phyloP scores from a whole-genome alignment of 2,797 vertebrate genomes.

The Luscinia megarhynchos region DNA sequence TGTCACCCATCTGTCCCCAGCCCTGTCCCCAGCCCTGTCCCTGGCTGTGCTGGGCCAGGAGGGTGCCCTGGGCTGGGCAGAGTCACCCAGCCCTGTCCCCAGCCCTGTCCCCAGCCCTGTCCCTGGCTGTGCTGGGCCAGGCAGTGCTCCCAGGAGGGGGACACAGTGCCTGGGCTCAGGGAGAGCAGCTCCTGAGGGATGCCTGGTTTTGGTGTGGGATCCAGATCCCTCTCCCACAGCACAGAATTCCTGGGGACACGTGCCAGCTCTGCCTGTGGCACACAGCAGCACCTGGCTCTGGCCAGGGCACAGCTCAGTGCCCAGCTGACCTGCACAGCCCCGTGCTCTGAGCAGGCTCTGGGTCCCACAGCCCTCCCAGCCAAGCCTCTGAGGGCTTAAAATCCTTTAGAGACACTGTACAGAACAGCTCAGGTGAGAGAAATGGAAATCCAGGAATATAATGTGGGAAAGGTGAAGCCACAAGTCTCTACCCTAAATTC shows the following conservation, averaged over 20 bases:
- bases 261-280: neutral
- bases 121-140: neutral
- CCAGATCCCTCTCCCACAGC: rapidly evolving
- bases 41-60: too few relatives aligned
- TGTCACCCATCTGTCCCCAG: too few relatives aligned
- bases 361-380: neutral
- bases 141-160: neutral
- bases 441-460: neutral
- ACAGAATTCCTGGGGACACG: rapidly evolving
- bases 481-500: neutral
- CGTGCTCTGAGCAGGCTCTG: neutral
- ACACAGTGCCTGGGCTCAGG: neutral
- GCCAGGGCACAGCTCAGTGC: neutral
- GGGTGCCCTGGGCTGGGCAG: too few relatives aligned
- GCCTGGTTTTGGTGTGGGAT: neutral
- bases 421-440: neutral
- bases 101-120: too few relatives aligned
- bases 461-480: neutral
- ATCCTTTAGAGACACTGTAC: neutral
- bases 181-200: neutral
- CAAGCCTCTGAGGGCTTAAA: neutral
- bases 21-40: too few relatives aligned
- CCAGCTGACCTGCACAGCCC: too few relatives aligned
- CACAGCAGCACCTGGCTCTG: rapidly evolving
- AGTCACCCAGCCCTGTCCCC: too few relatives aligned